Percentiles rank a stretch among this genome's conserved stretches.
These are phyloP conservation scores for Acyrthosiphon pisum DNA, from an alignment of 1,140 invertebrate species.

Conservation along the genomic window DNA sequence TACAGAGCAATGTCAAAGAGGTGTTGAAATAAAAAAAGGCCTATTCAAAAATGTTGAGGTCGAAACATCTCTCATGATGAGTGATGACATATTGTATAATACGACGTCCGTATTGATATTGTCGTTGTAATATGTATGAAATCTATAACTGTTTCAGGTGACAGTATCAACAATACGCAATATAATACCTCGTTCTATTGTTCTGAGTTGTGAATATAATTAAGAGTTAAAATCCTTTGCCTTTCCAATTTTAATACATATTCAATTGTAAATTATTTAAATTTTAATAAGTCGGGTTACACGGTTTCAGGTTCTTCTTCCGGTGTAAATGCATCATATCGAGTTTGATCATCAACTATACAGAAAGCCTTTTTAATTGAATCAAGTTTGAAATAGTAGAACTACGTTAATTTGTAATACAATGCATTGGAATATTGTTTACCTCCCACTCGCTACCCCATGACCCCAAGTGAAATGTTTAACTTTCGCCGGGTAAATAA, in stretches of 20 bases:
- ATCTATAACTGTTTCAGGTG: background rate
- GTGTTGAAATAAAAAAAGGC: background rate
- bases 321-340: background rate
- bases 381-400: constrained; percentile 3
- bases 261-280: constrained; percentile 31
- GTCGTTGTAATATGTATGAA: background rate
- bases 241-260: background rate
- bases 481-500: background rate
- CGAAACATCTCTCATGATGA: background rate
- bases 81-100: background rate
- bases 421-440: constrained; percentile 8
- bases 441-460: background rate
- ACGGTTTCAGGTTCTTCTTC: constrained; percentile 7
- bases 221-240: background rate
- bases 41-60: constrained; percentile 6
- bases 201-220: background rate
- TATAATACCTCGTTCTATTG: constrained; percentile 3
- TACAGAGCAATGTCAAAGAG: background rate
- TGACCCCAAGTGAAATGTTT: background rate
- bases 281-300: constrained; percentile 8
- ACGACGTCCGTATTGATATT: background rate
- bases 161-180: background rate
- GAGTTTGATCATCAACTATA: constrained; percentile 23
- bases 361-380: constrained; percentile 36
- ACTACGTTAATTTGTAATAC: background rate